phyloP scores from a whole-genome alignment of 2,797 vertebrate species.

The Lacerta viridis region DNA sequence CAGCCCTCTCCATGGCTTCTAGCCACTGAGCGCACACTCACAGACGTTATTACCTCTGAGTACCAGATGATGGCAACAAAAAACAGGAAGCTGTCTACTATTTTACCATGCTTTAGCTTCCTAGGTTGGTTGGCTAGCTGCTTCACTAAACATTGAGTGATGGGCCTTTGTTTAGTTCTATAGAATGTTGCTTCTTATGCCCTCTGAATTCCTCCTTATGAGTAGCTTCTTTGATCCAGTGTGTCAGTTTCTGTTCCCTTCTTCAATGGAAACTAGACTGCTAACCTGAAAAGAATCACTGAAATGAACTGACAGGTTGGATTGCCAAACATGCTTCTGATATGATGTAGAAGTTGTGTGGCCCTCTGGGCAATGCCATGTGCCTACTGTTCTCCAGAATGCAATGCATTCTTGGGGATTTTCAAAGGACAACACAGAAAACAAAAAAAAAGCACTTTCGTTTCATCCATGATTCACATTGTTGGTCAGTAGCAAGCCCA shows the following conservation, averaged over 20 bases:
- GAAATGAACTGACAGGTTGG: constrained; percentile 12
- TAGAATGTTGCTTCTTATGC: neutral
- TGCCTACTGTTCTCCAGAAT: neutral
- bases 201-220: constrained; percentile 1
- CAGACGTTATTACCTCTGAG: neutral
- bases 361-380: neutral
- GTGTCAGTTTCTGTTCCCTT: neutral
- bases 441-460: constrained; percentile 76
- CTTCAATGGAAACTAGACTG: neutral
- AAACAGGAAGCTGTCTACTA: neutral
- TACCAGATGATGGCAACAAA: neutral
- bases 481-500: constrained; percentile 25
- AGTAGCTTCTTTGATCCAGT: constrained; percentile 29
- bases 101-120: neutral
- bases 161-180: neutral
- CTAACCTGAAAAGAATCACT: constrained; percentile 39
- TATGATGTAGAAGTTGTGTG: fast-evolving
- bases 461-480: constrained; percentile 74
- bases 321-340: neutral
- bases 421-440: constrained; percentile 65
- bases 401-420: neutral
- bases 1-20: too few species aligned
- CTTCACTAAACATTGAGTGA: neutral
- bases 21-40: neutral
- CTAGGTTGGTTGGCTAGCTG: neutral